Conservation (phyloP, 2,797 vertebrate genomes). For the Gymnodraco acuticeps region DNA sequence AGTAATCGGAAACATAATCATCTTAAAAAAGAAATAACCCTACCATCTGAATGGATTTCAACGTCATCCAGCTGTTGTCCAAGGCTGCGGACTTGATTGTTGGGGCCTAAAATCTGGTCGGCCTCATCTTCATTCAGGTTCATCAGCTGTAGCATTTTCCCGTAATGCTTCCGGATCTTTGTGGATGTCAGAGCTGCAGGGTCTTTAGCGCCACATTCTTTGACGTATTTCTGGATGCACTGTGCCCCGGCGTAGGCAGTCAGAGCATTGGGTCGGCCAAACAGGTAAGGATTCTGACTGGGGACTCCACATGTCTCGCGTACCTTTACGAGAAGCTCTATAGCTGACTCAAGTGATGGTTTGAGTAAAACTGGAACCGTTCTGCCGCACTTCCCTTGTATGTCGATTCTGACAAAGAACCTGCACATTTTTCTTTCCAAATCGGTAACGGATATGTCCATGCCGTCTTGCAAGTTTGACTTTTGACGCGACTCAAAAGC, state of each 20-base stretch:
- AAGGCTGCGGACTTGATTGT: conserved; percentile 35
- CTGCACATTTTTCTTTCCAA: conserved; percentile 64
- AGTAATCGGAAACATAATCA: no score
- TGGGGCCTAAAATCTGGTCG: conserved; percentile 51
- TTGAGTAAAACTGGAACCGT: conserved; percentile 67
- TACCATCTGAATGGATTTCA: conserved; percentile 46
- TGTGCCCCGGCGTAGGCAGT: conserved; percentile 40
- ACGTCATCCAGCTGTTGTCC: conserved; percentile 13
- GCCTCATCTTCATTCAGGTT: conserved; percentile 65
- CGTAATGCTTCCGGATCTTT: conserved; percentile 55
- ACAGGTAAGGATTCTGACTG: conserved; percentile 57
- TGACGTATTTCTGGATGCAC: conserved; percentile 40
- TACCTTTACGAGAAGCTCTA: conserved; percentile 53
- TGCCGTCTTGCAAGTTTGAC: neutral
- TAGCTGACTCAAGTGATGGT: conserved; percentile 45
- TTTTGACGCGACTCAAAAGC: conserved; percentile 50
- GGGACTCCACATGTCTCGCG: conserved; percentile 57
- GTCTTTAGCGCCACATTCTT: conserved; percentile 50
- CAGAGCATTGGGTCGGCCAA: conserved; percentile 36
- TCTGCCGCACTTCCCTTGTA: conserved; percentile 58
- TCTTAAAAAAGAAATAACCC: neutral
- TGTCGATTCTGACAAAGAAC: conserved; percentile 59
- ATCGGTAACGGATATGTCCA: conserved; percentile 45
- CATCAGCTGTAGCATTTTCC: conserved; percentile 60
- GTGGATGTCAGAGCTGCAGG: conserved; percentile 27